These are phyloP conservation scores for Drosophila testacea DNA, from an alignment of 2,888 invertebrate species.

Conservation along the genomic window DNA sequence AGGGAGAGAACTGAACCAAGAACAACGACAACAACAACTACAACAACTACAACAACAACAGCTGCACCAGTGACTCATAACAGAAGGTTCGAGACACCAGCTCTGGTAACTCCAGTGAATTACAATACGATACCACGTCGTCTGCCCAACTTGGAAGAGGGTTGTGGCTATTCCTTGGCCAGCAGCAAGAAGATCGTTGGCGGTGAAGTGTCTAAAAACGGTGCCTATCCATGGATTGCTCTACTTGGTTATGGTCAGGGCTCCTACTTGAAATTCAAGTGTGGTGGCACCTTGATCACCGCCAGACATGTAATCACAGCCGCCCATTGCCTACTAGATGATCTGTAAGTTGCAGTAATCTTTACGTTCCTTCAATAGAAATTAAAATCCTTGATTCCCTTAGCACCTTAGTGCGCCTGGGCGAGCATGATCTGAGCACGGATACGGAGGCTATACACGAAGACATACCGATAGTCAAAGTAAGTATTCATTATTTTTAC, in stretches of 20 bases:
- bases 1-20: neutral
- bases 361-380: conserved; percentile 6
- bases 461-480: conserved; percentile 87
- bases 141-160: conserved; percentile 83
- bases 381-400: neutral
- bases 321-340: conserved; percentile 81
- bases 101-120: conserved; percentile 34
- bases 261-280: conserved; percentile 77
- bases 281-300: conserved; percentile 86
- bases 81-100: neutral
- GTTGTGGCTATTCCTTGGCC: conserved; percentile 88
- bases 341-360: conserved; percentile 73
- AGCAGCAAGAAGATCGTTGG: conserved; percentile 89
- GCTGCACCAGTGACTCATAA: conserved; percentile 22
- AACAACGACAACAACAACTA: conserved; percentile 15
- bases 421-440: conserved; percentile 90
- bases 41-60: conserved; percentile 47
- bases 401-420: conserved; percentile 88
- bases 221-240: conserved; percentile 93
- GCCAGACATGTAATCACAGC: conserved; percentile 89
- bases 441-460: conserved; percentile 87
- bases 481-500: conserved; percentile 50
- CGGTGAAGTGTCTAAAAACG: conserved; percentile 89
- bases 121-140: conserved; percentile 69
- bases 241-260: conserved; percentile 89